These are phyloP conservation scores for Zaprionus tsacasi DNA, from an alignment of 1,140 invertebrate genomes.

Conservation along the genomic window DNA sequence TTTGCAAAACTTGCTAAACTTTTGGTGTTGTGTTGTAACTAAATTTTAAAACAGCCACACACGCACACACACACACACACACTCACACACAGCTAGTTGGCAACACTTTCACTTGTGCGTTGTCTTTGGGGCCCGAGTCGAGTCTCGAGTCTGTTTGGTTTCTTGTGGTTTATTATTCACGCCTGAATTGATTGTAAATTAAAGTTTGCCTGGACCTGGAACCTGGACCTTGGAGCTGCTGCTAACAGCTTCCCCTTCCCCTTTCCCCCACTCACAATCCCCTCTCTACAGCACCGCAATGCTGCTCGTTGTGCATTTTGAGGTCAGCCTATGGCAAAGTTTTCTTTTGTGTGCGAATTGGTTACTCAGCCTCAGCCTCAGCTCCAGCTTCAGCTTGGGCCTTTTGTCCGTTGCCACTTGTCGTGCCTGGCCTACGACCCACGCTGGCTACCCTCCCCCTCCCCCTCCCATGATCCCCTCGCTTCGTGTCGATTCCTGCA, in stretches of 20 bases:
- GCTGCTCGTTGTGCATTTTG: slow-evolving; percentile 69
- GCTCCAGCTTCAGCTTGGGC: slow-evolving; percentile 1
- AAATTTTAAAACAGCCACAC: slow-evolving; percentile 60
- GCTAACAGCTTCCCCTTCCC: neutral
- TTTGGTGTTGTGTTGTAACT: slow-evolving; percentile 77
- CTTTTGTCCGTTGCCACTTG: slow-evolving; percentile 30
- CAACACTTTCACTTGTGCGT: slow-evolving; percentile 75
- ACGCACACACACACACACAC: slow-evolving; percentile 14
- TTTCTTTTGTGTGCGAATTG: slow-evolving; percentile 73
- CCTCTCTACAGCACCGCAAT: slow-evolving; percentile 2
- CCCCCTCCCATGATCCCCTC: neutral
- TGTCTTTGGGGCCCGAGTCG: slow-evolving; percentile 27
- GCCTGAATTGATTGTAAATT: slow-evolving; percentile 84
- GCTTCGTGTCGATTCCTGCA: slow-evolving; percentile 27
- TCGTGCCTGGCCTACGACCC: slow-evolving; percentile 29
- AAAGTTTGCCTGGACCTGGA: slow-evolving; percentile 68
- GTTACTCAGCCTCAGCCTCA: slow-evolving; percentile 35
- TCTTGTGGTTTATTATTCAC: slow-evolving; percentile 84
- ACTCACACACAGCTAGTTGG: slow-evolving; percentile 33
- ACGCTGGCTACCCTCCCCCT: neutral
- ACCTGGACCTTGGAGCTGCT: slow-evolving; percentile 1
- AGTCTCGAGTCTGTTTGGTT: slow-evolving; percentile 67
- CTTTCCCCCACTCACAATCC: neutral
- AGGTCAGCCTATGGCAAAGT: slow-evolving; percentile 82
- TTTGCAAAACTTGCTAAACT: slow-evolving; percentile 73